Conservation (phyloP, 2,113 vertebrate species). For the Vimba vimba region DNA sequence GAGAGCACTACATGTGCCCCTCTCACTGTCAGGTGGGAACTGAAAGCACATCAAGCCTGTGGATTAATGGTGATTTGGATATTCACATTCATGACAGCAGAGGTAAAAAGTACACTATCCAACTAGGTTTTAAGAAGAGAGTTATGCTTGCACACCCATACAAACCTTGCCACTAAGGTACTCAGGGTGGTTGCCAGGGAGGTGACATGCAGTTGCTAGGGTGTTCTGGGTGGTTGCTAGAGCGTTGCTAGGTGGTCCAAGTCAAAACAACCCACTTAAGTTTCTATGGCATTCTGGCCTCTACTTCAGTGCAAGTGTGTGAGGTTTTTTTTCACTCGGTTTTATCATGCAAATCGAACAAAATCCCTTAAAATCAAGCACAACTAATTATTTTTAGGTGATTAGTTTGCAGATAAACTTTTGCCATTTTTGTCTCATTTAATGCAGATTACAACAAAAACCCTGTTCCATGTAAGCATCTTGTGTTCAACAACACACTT, state of each 20-base stretch:
- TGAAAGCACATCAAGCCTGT: conserved; percentile 12
- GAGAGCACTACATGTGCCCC: neutral
- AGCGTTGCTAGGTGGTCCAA: neutral
- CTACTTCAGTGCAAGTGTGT: neutral
- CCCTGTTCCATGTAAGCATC: neutral
- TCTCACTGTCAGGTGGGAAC: conserved; percentile 23
- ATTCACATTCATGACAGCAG: neutral
- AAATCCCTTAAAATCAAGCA: no score
- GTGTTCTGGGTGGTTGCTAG: neutral
- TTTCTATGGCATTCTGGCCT: neutral
- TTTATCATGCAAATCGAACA: no score
- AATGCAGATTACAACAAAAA: neutral
- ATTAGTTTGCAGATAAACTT: neutral
- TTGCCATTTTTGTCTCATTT: neutral
- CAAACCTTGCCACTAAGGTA: neutral
- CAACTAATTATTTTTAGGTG: no score
- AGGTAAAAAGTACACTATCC: neutral
- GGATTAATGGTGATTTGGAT: neutral
- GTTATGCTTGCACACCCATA: neutral
- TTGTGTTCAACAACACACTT: neutral
- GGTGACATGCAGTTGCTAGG: neutral
- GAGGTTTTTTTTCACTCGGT: no score
- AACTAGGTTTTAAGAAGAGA: neutral
- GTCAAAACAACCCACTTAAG: neutral
- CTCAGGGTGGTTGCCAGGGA: no score